Evolutionary conservation across 2,888 invertebrate species (phyloP).

Genomic region (Lithodes maja): DNA sequence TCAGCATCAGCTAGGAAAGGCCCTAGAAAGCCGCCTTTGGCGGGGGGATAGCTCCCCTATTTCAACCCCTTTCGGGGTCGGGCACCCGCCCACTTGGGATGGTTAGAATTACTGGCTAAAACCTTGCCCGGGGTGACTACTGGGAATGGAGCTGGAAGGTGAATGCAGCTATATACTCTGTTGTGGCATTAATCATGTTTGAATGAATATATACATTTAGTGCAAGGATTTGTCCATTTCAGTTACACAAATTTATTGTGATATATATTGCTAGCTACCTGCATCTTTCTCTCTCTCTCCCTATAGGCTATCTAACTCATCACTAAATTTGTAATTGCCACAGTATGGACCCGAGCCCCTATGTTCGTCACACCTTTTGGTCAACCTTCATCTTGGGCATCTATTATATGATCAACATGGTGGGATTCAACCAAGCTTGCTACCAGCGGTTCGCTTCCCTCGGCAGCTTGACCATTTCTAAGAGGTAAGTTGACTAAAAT

Average conservation of each 20-base stretch:
- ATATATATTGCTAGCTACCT: too few relatives aligned
- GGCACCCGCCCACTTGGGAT: too few relatives aligned
- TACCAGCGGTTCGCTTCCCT: slow-evolving; percentile 48
- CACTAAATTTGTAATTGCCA: neutral
- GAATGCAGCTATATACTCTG: neutral
- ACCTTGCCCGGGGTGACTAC: too few relatives aligned
- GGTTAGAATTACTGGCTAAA: too few relatives aligned
- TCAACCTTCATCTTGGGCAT: slow-evolving; percentile 29
- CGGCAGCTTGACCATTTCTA: slow-evolving; percentile 15
- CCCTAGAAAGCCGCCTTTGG: too few relatives aligned
- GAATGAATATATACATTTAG: too few relatives aligned
- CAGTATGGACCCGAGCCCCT: slow-evolving; percentile 50
- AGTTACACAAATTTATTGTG: too few relatives aligned
- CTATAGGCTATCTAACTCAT: neutral
- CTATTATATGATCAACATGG: slow-evolving; percentile 33
- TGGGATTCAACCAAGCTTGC: slow-evolving; percentile 28
- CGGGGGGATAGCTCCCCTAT: too few relatives aligned
- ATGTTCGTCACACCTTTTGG: slow-evolving; percentile 53
- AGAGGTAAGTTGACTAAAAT: slow-evolving; percentile 33
- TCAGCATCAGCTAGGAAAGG: too few relatives aligned
- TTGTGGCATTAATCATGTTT: neutral
- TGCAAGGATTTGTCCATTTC: too few relatives aligned
- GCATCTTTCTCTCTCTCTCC: neutral
- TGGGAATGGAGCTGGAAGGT: too few relatives aligned
- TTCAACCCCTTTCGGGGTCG: too few relatives aligned